Evolutionary conservation across 2,113 vertebrate species (phyloP).

Genomic region (Trachemys scripta): DNA sequence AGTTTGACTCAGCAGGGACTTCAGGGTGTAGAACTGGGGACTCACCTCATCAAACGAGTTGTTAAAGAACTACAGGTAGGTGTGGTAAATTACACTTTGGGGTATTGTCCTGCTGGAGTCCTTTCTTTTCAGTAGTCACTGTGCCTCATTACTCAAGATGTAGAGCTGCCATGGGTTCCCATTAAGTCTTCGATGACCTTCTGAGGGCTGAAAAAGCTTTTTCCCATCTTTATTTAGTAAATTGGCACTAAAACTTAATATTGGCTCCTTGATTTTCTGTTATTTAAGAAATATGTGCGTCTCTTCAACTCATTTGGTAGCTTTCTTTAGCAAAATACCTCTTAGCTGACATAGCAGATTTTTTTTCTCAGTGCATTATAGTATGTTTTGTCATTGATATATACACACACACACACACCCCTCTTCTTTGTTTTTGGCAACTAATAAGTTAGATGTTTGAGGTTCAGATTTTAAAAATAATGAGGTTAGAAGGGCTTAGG

Average conservation of each 20-base stretch:
- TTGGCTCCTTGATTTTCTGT: background rate
- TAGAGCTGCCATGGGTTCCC: background rate
- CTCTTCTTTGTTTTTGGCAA: background rate
- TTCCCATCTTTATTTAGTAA: background rate
- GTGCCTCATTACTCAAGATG: background rate
- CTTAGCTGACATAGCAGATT: background rate
- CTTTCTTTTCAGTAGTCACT: background rate
- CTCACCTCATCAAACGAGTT: conserved; percentile 94
- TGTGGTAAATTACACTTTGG: background rate
- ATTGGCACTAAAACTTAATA: background rate
- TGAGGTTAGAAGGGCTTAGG: background rate
- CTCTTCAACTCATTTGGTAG: background rate
- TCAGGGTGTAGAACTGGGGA: conserved; percentile 95
- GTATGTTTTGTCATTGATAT: too few species aligned
- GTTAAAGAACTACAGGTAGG: conserved; percentile 94
- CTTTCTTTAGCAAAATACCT: background rate
- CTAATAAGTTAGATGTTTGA: background rate
- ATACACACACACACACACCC: too few species aligned
- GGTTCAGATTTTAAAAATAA: background rate
- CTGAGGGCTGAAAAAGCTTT: background rate
- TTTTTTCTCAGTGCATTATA: too few species aligned
- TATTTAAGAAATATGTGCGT: background rate
- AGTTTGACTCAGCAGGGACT: conserved; percentile 93
- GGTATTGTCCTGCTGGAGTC: background rate
- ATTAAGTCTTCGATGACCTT: too few species aligned